These are phyloP conservation scores for Neolamprologus hecqui DNA, from an alignment of 2,113 vertebrate genomes.

Conservation along the genomic window DNA sequence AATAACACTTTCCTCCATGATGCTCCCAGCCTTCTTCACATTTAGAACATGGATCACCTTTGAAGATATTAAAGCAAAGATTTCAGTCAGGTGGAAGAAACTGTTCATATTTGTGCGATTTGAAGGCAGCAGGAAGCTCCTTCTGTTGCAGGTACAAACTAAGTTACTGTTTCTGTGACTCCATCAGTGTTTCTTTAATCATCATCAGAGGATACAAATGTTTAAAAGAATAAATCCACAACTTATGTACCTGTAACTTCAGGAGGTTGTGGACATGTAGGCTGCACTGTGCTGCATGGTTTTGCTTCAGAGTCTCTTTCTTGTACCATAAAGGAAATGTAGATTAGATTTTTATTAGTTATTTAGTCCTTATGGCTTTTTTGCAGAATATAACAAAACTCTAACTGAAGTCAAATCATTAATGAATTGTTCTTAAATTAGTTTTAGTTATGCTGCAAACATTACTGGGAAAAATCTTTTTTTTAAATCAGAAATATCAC, in stretches of 20 bases:
- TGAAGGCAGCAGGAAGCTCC: not conserved
- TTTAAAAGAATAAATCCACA: not conserved
- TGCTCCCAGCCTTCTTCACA: not conserved
- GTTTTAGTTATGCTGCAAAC: accelerated
- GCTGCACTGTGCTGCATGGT: not conserved
- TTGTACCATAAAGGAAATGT: not conserved
- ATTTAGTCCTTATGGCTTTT: not conserved
- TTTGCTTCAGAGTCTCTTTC: accelerated
- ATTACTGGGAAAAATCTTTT: accelerated
- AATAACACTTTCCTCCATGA: accelerated
- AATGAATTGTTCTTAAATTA: not conserved
- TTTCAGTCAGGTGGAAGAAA: not conserved
- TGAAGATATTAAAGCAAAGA: not conserved
- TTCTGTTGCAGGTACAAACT: not conserved
- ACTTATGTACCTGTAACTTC: not conserved
- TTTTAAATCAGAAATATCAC: accelerated
- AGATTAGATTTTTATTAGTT: not conserved
- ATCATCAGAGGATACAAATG: not conserved
- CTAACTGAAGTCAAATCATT: accelerated
- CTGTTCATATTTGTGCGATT: not conserved
- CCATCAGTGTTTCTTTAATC: not conserved
- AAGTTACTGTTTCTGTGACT: not conserved
- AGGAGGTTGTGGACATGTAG: not conserved
- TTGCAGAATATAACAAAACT: accelerated
- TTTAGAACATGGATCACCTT: accelerated